These are phyloP conservation scores for Linyphia triangularis DNA, from an alignment of 2,888 invertebrate species.

Conservation along the genomic window DNA sequence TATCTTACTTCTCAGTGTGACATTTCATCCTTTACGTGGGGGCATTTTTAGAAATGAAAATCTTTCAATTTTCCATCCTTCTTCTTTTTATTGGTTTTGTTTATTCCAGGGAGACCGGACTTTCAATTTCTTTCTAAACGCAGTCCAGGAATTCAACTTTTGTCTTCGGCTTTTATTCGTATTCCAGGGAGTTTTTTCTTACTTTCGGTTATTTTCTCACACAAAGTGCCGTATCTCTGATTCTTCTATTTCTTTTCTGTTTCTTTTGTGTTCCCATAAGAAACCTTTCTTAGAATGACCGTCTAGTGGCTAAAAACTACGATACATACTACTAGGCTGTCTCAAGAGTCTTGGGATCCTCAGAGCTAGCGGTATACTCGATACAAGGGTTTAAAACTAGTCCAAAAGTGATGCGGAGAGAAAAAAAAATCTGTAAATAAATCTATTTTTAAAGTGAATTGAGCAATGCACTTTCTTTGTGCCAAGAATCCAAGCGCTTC, in stretches of 20 bases:
- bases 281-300: conserved; percentile 50
- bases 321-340: conserved; percentile 26
- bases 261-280: conserved; percentile 34
- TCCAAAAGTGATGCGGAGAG: not conserved
- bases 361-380: conserved; percentile 37
- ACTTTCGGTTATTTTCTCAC: conserved; percentile 37
- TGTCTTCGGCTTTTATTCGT: conserved; percentile 46
- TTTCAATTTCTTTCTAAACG: conserved; percentile 69
- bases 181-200: not conserved
- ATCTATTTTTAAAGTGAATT: conserved; percentile 40
- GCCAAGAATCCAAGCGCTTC: not conserved
- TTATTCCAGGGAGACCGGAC: conserved; percentile 61
- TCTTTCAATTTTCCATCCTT: conserved; percentile 69
- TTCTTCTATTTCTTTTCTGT: conserved; percentile 20
- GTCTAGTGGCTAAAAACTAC: conserved; percentile 25
- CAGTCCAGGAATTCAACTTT: conserved; percentile 55
- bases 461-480: conserved; percentile 24
- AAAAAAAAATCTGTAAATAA: conserved; percentile 40
- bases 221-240: conserved; percentile 68
- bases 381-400: conserved; percentile 43
- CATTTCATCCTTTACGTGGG: conserved; percentile 53
- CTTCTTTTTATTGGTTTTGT: conserved; percentile 68
- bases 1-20: conserved; percentile 55
- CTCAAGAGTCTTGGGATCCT: conserved; percentile 17
- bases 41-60: conserved; percentile 68